Evolutionary conservation across 2,113 vertebrate species (phyloP).

Genomic region (Polypterus senegalus): DNA sequence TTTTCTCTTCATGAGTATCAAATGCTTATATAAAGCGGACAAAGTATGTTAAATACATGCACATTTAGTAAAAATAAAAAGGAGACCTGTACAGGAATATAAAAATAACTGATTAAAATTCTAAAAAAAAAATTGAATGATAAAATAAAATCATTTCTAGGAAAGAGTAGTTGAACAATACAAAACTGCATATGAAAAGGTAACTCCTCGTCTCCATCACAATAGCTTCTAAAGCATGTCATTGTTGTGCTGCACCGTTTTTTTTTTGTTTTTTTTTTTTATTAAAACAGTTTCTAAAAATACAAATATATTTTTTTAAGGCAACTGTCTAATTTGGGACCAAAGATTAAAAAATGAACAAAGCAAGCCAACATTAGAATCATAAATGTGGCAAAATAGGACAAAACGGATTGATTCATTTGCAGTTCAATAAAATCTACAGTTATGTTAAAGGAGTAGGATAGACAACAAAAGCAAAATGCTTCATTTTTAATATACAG

Average conservation of each 20-base stretch:
- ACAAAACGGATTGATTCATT: neutral
- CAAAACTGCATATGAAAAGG: neutral
- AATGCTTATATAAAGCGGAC: too few species aligned
- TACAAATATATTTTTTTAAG: neutral
- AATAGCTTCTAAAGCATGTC: neutral
- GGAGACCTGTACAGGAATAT: too few species aligned
- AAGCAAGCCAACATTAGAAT: neutral
- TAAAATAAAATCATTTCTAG: too few species aligned
- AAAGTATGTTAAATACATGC: too few species aligned
- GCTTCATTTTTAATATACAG: constrained; percentile 17
- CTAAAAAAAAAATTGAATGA: too few species aligned
- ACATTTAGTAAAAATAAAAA: too few species aligned
- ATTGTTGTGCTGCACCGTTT: neutral
- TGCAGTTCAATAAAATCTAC: neutral
- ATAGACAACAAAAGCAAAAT: constrained; percentile 19
- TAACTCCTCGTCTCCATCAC: neutral
- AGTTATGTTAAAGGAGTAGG: constrained; percentile 18
- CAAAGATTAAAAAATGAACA: neutral
- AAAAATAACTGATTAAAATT: too few species aligned
- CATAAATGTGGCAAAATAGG: neutral
- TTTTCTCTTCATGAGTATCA: too few species aligned
- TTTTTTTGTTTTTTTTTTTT: neutral
- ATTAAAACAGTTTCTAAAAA: neutral
- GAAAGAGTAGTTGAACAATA: too few species aligned
- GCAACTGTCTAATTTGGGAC: constrained; percentile 16